Percentiles rank a stretch among this genome's conserved stretches.
Conservation (phyloP, 2,888 invertebrate species). For the Ornithoptera alexandrae region DNA sequence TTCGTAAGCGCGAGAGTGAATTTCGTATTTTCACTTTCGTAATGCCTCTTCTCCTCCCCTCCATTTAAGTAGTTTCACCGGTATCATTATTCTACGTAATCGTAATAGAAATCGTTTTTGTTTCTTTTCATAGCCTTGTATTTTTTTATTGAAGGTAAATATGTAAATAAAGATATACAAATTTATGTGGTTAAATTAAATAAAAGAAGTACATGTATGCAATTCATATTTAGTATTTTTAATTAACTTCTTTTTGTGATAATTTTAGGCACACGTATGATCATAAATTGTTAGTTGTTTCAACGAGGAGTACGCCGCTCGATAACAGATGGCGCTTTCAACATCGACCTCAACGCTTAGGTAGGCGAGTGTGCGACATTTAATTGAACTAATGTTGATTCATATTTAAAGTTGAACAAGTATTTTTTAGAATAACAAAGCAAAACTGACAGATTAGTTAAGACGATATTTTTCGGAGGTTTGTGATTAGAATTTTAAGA, state of each 20-base stretch:
- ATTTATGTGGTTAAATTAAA: background rate
- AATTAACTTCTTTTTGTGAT: background rate
- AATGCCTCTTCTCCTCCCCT: conserved; percentile 60
- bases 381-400: conserved; percentile 31
- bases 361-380: conserved; percentile 9
- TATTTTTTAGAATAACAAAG: background rate
- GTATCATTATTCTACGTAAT: conserved; percentile 29
- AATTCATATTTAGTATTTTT: background rate
- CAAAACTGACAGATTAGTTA: background rate
- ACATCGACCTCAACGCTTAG: conserved; percentile 37
- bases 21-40: conserved; percentile 78
- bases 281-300: background rate
- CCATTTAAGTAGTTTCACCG: conserved; percentile 34
- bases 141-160: background rate
- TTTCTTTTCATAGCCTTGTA: background rate
- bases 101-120: conserved; percentile 21
- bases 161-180: background rate
- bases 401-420: conserved; percentile 7
- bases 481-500: too few species aligned
- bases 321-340: conserved; percentile 59
- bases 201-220: background rate
- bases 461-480: background rate
- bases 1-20: conserved; percentile 79
- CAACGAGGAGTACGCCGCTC: conserved; percentile 45
- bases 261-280: background rate